Conservation (phyloP, 2,888 invertebrate genomes). For the Corbicula japonica region DNA sequence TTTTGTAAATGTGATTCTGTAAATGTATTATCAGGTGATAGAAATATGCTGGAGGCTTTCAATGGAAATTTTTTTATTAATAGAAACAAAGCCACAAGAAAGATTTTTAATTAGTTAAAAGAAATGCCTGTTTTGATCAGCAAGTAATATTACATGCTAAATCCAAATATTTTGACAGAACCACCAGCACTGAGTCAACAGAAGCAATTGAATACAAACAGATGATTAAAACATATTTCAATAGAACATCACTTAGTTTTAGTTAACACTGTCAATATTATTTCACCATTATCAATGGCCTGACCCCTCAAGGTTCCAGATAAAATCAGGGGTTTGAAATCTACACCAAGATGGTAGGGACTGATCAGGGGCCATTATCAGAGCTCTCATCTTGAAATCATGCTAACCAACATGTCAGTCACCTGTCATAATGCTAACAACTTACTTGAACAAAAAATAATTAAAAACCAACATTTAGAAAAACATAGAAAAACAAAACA, state of each 20-base stretch:
- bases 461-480: too few relatives aligned
- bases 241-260: constrained; percentile 36
- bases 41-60: too few relatives aligned
- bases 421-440: constrained; percentile 28
- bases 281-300: constrained; percentile 31
- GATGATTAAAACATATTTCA: constrained; percentile 30
- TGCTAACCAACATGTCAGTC: constrained; percentile 23
- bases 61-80: too few relatives aligned
- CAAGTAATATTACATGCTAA: constrained; percentile 22
- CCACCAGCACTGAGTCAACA: constrained; percentile 4
- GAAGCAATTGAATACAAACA: constrained; percentile 20
- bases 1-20: too few relatives aligned
- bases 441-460: too few relatives aligned
- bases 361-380: constrained; percentile 27
- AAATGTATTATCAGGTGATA: too few relatives aligned
- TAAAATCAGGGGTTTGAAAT: constrained; percentile 17
- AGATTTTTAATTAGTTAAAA: too few relatives aligned
- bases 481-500: too few relatives aligned
- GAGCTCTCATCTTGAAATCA: constrained; percentile 5
- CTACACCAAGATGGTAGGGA: constrained; percentile 14
- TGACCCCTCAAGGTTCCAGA: constrained; percentile 16
- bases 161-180: not conserved
- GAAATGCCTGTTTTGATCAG: too few relatives aligned
- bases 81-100: too few relatives aligned
- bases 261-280: constrained; percentile 46